phyloP scores from a whole-genome alignment of 2,797 vertebrate genomes.

The Erethizon dorsatum region DNA sequence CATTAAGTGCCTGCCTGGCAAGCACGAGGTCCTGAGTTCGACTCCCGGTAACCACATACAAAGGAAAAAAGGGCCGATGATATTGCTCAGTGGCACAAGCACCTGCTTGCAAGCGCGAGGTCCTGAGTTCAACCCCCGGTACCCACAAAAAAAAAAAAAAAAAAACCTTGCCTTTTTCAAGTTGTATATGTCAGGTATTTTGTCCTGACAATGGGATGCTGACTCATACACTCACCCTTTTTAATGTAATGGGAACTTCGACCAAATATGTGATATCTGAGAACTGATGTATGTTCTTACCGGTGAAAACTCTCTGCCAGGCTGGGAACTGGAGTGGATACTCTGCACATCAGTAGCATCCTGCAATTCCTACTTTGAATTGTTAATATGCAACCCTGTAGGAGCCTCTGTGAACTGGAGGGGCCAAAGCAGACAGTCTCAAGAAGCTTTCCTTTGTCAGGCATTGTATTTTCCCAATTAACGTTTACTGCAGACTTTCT shows the following conservation, averaged over 20 bases:
- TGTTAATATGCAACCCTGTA: not conserved
- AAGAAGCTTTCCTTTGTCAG: constrained; percentile 59
- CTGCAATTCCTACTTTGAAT: not conserved
- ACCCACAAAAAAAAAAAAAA: too few relatives aligned
- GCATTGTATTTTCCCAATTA: constrained; percentile 77
- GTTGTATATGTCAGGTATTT: not conserved
- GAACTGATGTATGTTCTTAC: not conserved
- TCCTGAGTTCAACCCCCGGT: too few relatives aligned
- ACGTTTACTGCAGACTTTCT: constrained; percentile 70
- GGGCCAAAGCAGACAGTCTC: not conserved
- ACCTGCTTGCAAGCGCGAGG: too few relatives aligned
- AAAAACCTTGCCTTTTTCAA: not conserved
- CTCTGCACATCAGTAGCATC: not conserved
- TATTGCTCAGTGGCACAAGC: too few relatives aligned
- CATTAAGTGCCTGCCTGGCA: too few relatives aligned
- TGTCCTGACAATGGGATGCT: too few relatives aligned
- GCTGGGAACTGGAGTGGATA: not conserved
- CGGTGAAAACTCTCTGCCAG: not conserved
- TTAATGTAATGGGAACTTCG: not conserved
- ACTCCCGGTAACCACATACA: too few relatives aligned
- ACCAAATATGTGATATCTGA: not conserved
- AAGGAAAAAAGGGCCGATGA: too few relatives aligned
- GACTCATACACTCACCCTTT: not conserved
- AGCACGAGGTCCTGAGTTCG: too few relatives aligned
- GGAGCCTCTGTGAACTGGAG: not conserved